Base-by-base conservation (phyloP, 2,888 invertebrate genomes). In the Seira musarum region DNA sequence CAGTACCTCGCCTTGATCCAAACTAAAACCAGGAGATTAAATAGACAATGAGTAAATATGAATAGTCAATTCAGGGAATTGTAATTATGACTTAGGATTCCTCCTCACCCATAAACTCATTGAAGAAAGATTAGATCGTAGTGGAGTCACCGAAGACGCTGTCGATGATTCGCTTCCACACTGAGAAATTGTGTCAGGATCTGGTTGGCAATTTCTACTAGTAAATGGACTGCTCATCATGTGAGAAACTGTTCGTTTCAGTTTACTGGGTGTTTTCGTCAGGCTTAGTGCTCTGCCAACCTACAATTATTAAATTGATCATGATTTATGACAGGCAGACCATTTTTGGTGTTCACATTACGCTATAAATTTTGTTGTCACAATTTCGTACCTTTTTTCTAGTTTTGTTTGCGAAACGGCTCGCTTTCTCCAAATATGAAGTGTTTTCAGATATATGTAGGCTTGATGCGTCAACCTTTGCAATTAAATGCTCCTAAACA, bases 271-370 rank as follows among this genome's bases (percentile, higher is more conserved):
- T 30, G 98, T 97, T 90, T 96, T 96, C 90, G 96, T 97, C 90
- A 98, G 96, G 84, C 97, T 97, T 88, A 98, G 94, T 85, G 97
- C 97, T 86, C 98, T 93, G 71, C 96, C 96, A 87, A 98, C 96
- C 92, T 95, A 46, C 40, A 53, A 53, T 53, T 17, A 8, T 53
- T n/a, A 17, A 40, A 40, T 8, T 40, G 40, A 8, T 13, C 6
- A 40, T 40, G 6, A 40, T 40, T 40, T 40, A 8, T 40, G 40
- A 8, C 13, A 40, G 13, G 13, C 6, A 40, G 13, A 40, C 6
- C 40, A 40, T 13, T 6, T 40, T 40, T 40, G 13, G 13, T 8
- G 6, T 40, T 40, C 17, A 49, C 3, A 49, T n/a, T n/a, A n/a
- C n/a, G n/a, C n/a, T n/a, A n/a, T n/a, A n/a, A n/a, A n/a, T n/a